Percentiles rank a stretch among this genome's conserved stretches.
Evolutionary conservation across 2,113 vertebrate species (phyloP).

Genomic region (Dromas ardeola): DNA sequence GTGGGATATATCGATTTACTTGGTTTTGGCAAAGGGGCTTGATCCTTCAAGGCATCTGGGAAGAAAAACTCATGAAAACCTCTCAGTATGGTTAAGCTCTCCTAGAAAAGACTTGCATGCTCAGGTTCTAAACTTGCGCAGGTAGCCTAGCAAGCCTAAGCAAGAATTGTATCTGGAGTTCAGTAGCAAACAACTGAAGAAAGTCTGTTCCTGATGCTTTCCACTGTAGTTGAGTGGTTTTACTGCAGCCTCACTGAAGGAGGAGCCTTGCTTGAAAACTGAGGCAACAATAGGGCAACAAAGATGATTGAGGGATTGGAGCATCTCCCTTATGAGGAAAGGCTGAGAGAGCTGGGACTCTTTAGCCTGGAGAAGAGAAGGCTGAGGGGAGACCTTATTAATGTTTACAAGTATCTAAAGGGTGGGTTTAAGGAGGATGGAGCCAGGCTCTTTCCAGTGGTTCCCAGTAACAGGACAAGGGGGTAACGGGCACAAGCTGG

Average conservation of each 20-base stretch:
- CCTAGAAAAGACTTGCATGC: not conserved
- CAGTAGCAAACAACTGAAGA: not conserved
- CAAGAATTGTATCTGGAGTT: not conserved
- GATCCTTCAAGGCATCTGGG: not conserved
- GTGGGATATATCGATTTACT: not conserved
- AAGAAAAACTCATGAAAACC: not conserved
- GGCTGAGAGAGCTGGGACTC: too few species aligned
- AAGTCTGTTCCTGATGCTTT: not conserved
- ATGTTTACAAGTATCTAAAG: too few species aligned
- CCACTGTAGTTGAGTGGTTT: not conserved
- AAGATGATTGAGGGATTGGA: too few species aligned
- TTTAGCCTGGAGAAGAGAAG: too few species aligned
- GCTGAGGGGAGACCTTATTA: too few species aligned
- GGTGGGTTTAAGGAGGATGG: too few species aligned
- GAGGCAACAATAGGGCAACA: not conserved
- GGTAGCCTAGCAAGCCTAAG: not conserved
- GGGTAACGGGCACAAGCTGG: too few species aligned
- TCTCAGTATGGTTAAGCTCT: not conserved
- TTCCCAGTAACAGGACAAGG: too few species aligned
- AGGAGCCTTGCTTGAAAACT: not conserved
- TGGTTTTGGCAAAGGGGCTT: not conserved
- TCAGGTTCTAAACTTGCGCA: not conserved
- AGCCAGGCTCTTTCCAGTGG: too few species aligned
- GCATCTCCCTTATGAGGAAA: too few species aligned
- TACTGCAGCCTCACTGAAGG: not conserved